Evolutionary conservation across 1,140 invertebrate species (phyloP), one percentile per base, ranked within the genome.

Genomic region (Drosophila tani): DNA sequence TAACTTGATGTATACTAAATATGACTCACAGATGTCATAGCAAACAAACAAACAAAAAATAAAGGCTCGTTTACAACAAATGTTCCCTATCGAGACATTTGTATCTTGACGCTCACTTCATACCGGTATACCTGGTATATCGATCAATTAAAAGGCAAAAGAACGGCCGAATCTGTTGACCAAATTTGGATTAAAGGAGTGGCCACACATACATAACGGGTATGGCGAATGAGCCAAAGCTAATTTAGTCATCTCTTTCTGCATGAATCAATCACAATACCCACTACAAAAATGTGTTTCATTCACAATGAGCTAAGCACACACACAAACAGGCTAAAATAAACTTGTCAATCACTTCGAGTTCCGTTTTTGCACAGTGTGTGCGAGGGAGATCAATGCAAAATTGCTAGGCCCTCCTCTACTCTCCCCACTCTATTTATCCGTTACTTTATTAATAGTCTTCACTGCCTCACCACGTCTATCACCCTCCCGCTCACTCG

Each of bases 241-340:
- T 12, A 43, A 50, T 74, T 73, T 60, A 74, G 70, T 74, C 70
- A 74, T 73, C 67, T 60, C 21, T 32, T 74, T 60, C 29, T 11
- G 46, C 68, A 74, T 73, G 68, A 74, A 74, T 74, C 70, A 73
- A 73, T 73, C 70, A 73, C 56, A 53, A 56, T 56, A 24, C n/a
- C 38, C 38, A 66, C 60, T 35, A 24, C 35, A 57, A 35, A 49
- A 46, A 49, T 56, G 49, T 68, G 64, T 32, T 55, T 55, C 40
- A 70, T 69, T 70, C 64, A 70, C 67, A 56, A 68, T 35, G 15
- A 29, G 60, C 45, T 19, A n/a, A 14, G 29, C n/a, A 53, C 46
- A 17, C 35, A 53, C 50, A 38, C 47, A 50, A 17, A 29, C 47
- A 45, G 29, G 21, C 19, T 24, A 27, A 57, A 15, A 24, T 5